Evolutionary conservation across 2,888 invertebrate species (phyloP).

Genomic region (Stenotaenia linearis): DNA sequence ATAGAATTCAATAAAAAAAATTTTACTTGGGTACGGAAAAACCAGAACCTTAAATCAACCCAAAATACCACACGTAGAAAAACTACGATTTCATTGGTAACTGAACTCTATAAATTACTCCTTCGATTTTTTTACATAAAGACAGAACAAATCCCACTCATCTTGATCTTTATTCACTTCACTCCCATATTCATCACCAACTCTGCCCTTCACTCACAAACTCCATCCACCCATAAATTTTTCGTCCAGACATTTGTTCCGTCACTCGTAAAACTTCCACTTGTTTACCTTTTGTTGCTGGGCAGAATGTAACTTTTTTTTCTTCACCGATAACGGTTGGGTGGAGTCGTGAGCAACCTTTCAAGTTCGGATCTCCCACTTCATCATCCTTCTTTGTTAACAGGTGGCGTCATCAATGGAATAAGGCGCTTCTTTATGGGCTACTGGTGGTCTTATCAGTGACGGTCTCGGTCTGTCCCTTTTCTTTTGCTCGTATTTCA

Average conservation of each 20-base stretch:
- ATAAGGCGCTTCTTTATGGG: not conserved
- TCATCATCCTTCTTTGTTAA: constrained; percentile 9
- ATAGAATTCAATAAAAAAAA: no score
- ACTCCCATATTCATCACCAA: no score
- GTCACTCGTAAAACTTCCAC: no score
- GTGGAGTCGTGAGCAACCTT: constrained; percentile 1
- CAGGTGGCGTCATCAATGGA: constrained; percentile 8
- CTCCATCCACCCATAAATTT: not conserved
- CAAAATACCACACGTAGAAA: no score
- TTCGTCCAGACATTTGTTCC: not conserved
- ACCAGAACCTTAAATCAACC: no score
- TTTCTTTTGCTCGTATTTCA: not conserved
- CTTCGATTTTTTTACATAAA: no score
- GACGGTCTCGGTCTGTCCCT: constrained; percentile 6
- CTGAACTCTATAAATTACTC: no score
- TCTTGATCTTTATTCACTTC: no score
- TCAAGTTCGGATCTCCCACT: not conserved
- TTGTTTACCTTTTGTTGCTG: constrained; percentile 2
- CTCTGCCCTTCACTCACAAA: not conserved
- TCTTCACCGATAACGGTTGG: not conserved
- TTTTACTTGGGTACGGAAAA: no score
- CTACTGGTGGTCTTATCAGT: not conserved
- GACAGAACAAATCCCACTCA: no score
- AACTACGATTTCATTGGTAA: no score
- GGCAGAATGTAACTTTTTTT: not conserved